Evolutionary conservation across 2,888 invertebrate genomes (phyloP), one percentile per base, ranked within the genome.

Genomic region (Acanthosoma haemorrhoidale): DNA sequence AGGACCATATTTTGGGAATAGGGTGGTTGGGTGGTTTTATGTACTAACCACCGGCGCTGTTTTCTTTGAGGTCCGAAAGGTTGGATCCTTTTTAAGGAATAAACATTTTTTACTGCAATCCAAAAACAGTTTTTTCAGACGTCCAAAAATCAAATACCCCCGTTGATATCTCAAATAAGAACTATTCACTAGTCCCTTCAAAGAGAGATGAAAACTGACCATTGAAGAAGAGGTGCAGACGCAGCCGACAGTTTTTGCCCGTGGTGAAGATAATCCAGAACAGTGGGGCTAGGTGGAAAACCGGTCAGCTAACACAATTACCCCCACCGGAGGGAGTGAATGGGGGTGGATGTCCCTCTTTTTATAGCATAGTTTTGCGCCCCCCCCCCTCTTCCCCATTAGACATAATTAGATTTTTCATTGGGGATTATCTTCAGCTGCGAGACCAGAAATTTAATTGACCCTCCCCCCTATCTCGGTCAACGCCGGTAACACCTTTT

Each of bases 331-430:
- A n/a, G n/a, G n/a, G n/a, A n/a, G n/a, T n/a, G n/a, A n/a, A 6
- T 51, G 8, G n/a, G 51, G 51, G 25, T 9, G 51, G n/a, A n/a
- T n/a, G n/a, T n/a, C 4, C 21, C 21, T 21, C 51, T 51, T 51
- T 51, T 51, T 51, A 51, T 51, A 21, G 25, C 51, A 51, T 51
- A 51, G 51, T 51, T 51, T 51, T 51, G 51, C 13, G 51, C 25
- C 51, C 51, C 51, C 13, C 9, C 9, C 21, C 21, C 11, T 1
- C 43, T 21, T n/a, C 51, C 43, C 51, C 51, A 51, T 25, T 51
- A 51, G 51, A 25, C 51, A 25, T 51, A 51, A 51, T 51, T 51
- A 51, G 51, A 51, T 51, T 51, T 51, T 51, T 51, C 51, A 51
- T 51, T 25, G 51, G 51, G 25, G 51, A 51, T 51, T 51, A 51